Base-by-base conservation (phyloP, 2,113 vertebrate genomes). In the Gasterosteus aculeatus region DNA sequence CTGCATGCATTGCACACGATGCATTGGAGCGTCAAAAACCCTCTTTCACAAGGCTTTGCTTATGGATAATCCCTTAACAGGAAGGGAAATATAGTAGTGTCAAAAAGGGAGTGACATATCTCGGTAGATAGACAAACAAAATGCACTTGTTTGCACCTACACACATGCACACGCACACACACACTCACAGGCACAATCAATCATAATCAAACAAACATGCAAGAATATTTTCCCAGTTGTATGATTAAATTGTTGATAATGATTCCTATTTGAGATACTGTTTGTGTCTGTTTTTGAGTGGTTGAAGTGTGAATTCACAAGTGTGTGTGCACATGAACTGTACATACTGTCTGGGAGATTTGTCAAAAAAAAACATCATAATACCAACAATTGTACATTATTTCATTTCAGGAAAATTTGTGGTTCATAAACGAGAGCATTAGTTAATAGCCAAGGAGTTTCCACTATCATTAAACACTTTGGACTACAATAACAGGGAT, bases 1-100 rank as follows among this genome's bases (percentile, higher is more conserved):
- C 61, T 78, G 65, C 66, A 72, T 82, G 69, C 65, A 73, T 82
- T 66, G 66, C 79, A 74, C 46, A 61, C 63, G 60, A 85, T 83
- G 42, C 82, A 12, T n/a, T 47, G 67, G 78, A 73, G 35, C 6
- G 35, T 38, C 35, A 4, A 38, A 83, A 73, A 73, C 80, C 72
- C 69, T 83, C 62, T 51, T 57, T 71, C 46, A 74, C 29, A 77
- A 61, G 70, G 18, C 4, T 8, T 38, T 42, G 38, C 46, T 81
- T 62, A 63, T 71, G 51, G 73, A 83, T 79, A 69, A 86, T 72
- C 79, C 54, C 38, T 16, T 67, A 59, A 73, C 75, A 63, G 59
- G 69, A 75, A 54, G 64, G 66, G 11, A 39, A 47, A 71, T 83
- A 4, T 51, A n/a, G 53, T 29, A 31, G 61, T 65, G 69, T 62